phyloP scores from a whole-genome alignment of 2,113 vertebrate genomes.

The Acanthisitta chloris region DNA sequence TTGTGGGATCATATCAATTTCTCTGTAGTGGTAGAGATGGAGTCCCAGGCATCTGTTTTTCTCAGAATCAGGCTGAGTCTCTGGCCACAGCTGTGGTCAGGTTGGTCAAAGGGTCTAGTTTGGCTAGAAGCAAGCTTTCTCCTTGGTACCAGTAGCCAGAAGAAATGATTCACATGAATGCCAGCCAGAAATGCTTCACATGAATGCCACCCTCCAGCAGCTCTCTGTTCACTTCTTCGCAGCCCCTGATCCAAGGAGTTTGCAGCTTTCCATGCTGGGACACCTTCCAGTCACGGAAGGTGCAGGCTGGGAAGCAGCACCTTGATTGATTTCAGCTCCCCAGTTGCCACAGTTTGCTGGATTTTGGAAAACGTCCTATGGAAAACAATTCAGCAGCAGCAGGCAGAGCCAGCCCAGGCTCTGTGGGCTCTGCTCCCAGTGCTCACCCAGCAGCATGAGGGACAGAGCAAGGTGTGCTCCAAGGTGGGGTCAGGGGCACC shows the following conservation, averaged over 20 bases:
- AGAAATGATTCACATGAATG: not conserved
- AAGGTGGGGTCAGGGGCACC: accelerated
- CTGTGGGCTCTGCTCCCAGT: not conserved
- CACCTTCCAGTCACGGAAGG: not conserved
- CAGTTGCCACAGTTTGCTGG: not conserved
- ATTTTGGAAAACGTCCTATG: not conserved
- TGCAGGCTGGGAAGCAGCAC: not conserved
- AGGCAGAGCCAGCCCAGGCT: not conserved
- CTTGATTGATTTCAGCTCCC: not conserved
- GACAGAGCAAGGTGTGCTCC: accelerated
- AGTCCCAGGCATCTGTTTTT: not conserved
- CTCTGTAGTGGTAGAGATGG: slow-evolving; percentile 7
- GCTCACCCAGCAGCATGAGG: accelerated
- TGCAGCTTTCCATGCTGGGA: not conserved
- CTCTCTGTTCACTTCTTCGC: not conserved
- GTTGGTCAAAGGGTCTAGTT: not conserved
- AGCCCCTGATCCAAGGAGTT: not conserved
- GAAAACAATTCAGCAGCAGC: not conserved
- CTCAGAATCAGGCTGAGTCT: not conserved
- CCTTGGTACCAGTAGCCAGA: not conserved
- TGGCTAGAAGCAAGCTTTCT: not conserved
- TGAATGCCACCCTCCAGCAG: not conserved
- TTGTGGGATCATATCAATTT: slow-evolving; percentile 22
- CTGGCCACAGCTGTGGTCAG: not conserved
- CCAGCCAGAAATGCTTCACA: not conserved